Conservation (phyloP, 2,113 vertebrate species). For the Menidia beryllina region DNA sequence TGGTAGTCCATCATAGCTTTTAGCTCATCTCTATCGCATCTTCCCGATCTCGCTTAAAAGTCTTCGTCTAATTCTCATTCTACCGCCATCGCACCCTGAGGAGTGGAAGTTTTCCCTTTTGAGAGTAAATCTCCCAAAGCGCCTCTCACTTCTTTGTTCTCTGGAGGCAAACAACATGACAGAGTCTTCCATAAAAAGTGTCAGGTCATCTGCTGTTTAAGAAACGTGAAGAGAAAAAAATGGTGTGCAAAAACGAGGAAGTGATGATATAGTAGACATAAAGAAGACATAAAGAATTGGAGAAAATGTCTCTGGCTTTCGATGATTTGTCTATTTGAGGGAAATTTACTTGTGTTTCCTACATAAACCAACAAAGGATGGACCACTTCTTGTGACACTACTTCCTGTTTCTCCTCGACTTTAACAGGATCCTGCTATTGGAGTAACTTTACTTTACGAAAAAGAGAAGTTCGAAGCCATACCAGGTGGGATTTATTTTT, state of each 20-base stretch:
- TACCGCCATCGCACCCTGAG: slow-evolving; percentile 8
- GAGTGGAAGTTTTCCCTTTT: slow-evolving; percentile 34
- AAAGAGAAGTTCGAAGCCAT: no score
- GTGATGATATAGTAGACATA: no score
- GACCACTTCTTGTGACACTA: no score
- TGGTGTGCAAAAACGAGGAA: slow-evolving; percentile 16
- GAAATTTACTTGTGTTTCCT: slow-evolving; percentile 24
- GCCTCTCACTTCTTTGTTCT: slow-evolving; percentile 32
- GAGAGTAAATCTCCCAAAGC: slow-evolving; percentile 59
- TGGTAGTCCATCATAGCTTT: not conserved
- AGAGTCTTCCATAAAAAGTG: slow-evolving; percentile 30
- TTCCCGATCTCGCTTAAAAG: not conserved
- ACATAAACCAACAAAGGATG: no score
- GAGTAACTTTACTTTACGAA: no score
- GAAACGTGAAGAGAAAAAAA: slow-evolving; percentile 25
- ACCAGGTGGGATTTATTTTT: no score
- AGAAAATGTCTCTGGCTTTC: slow-evolving; percentile 30
- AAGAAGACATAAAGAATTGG: slow-evolving; percentile 23
- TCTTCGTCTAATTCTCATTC: slow-evolving; percentile 4
- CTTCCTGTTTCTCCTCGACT: no score
- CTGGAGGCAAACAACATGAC: slow-evolving; percentile 1
- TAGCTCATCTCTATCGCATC: not conserved
- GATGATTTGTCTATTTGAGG: slow-evolving; percentile 56
- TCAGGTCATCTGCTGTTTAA: slow-evolving; percentile 48
- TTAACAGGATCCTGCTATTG: no score